Base-by-base conservation (phyloP, 2,113 vertebrate genomes). In the Gambusia holbrooki region DNA sequence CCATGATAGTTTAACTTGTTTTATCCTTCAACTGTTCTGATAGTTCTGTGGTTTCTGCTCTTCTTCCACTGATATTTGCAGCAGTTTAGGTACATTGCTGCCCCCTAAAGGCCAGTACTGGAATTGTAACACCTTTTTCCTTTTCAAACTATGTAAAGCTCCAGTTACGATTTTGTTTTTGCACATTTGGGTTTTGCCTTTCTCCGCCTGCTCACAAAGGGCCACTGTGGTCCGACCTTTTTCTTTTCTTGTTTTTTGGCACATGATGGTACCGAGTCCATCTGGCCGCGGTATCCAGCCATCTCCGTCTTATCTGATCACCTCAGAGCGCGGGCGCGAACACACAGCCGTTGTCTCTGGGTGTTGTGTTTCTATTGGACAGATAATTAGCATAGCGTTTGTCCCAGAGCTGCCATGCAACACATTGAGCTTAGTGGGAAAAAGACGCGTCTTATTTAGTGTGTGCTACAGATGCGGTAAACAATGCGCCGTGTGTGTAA, bases 351-450 rank as follows among this genome's bases (percentile, higher is more conserved):
- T 91, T 90, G 90, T 91, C 90, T 89, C 25, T 5, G 5, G 77
- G 90, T 90, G 88, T 93, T 89, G 87, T 81, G 79, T 92, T 93
- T 92, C 89, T 86, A 80, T 81, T 90, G 80, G 78, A 70, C 62
- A 73, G 73, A 83, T 86, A 81, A 91, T 92, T 92, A 90, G 88
- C 90, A 90, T 90, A 88, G 79, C 64, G 7, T 89, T 91, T 90
- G 89, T 92, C 88, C 88, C 78, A 73, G 85, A 89, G 73, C 85
- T 27, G 33, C 69, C 62, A 60, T 74, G 80, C 83, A 84, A 69
- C 80, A 83, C 88, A 89, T 79, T 84, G 77, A 85, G 87, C 82
- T 81, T 62, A 63, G 69, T 12, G 72, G 17, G 58, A 27, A 22
- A 28, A 71, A 71, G 82, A 60, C 71, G 86, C n/a, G 77, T 87